Evolutionary conservation across 2,113 vertebrate genomes (phyloP).

Genomic region (Hipposideros armiger): DNA sequence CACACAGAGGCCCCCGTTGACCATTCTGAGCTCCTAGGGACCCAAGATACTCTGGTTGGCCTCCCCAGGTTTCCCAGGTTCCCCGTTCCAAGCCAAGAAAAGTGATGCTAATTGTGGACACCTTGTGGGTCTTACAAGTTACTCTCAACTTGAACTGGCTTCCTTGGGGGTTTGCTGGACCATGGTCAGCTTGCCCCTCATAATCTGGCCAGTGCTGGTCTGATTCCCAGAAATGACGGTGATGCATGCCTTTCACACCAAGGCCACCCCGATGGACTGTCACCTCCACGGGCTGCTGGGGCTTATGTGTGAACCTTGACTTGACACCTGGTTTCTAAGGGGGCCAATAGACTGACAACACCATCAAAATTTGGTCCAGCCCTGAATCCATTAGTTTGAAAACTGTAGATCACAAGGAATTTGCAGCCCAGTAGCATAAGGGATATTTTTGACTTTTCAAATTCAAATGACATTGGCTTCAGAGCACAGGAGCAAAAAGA

Average conservation of each 20-base stretch:
- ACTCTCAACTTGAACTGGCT: not conserved
- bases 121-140: not conserved
- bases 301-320: not conserved
- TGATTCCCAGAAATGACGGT: not conserved
- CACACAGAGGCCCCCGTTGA: not conserved
- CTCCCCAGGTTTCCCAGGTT: not conserved
- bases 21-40: not conserved
- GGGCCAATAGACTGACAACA: not conserved
- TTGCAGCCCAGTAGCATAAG: not conserved
- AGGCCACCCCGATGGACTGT: not conserved
- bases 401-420: not conserved
- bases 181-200: not conserved
- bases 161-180: not conserved
- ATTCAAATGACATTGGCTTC: not conserved
- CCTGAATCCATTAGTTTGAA: not conserved
- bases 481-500: not conserved
- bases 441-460: conserved; percentile 6
- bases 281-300: not conserved
- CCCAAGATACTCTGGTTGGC: too few species aligned
- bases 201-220: not conserved
- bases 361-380: not conserved
- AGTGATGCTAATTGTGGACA: not conserved
- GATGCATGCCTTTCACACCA: not conserved
- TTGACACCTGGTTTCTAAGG: not conserved
- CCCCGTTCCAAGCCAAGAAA: not conserved